Percentiles rank a stretch among this genome's conserved stretches.
Evolutionary conservation across 2,797 vertebrate species (phyloP).

Genomic region (Hippopotamyrus pictus): DNA sequence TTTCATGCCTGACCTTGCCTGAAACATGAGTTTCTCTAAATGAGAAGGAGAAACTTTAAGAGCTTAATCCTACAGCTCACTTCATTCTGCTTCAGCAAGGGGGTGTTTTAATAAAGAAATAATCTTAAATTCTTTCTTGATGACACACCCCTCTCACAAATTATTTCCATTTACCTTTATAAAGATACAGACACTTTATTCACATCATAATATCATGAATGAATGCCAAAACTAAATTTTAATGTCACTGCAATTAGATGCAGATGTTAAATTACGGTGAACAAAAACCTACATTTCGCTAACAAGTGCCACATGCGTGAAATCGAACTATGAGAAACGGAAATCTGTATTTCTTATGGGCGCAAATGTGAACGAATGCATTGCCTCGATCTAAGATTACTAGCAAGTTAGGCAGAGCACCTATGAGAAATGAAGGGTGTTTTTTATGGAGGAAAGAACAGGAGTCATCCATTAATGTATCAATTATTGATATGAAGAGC

Average conservation of each 20-base stretch:
- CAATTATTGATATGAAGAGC: neutral
- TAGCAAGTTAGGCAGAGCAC: neutral
- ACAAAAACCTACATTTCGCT: neutral
- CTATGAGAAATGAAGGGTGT: neutral
- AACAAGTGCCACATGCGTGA: constrained; percentile 15
- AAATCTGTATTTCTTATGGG: neutral
- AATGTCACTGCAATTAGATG: neutral
- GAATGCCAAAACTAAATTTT: neutral
- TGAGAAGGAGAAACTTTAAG: neutral
- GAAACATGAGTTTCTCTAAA: constrained; percentile 17
- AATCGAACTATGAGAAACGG: constrained; percentile 18
- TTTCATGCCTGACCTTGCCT: constrained; percentile 20
- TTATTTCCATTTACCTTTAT: constrained; percentile 1
- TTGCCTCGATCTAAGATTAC: neutral
- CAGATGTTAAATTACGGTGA: constrained; percentile 21
- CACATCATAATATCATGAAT: neutral
- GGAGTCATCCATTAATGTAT: neutral
- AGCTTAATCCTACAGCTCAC: constrained; percentile 21
- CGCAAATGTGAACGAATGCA: neutral
- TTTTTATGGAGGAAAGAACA: neutral
- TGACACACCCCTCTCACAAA: neutral
- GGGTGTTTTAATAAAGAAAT: constrained; percentile 5
- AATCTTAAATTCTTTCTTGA: neutral
- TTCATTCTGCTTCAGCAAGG: neutral
- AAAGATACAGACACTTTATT: neutral